Percentiles rank a stretch among this genome's conserved stretches.
Evolutionary conservation across 2,888 invertebrate species (phyloP).

Genomic region (Nomada ruficornis): DNA sequence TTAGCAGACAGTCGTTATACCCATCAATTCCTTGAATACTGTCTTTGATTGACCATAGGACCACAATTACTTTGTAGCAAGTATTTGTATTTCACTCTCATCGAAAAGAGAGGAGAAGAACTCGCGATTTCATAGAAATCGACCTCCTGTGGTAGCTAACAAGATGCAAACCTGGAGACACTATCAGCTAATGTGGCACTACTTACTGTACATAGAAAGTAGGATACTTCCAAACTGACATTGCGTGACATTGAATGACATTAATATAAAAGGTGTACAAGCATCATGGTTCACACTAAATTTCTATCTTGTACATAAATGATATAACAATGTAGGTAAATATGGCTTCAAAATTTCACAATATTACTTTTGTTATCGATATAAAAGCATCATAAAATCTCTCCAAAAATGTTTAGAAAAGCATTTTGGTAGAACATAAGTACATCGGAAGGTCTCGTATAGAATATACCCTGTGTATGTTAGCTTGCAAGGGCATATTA

Average conservation of each 20-base stretch:
- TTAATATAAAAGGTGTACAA: constrained; percentile 60
- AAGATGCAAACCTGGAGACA: too few species aligned
- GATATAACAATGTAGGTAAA: constrained; percentile 33
- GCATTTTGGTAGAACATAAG: constrained; percentile 80
- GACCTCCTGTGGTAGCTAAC: too few species aligned
- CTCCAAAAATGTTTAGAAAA: constrained; percentile 60
- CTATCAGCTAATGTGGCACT: too few species aligned
- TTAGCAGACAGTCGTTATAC: too few species aligned
- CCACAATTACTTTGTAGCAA: too few species aligned
- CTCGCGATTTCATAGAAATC: too few species aligned
- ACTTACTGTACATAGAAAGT: constrained; percentile 58
- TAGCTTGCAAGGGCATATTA: constrained; percentile 68
- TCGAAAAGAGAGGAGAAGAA: too few species aligned
- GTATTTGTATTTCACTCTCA: too few species aligned
- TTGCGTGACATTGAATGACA: constrained; percentile 38
- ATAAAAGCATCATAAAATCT: constrained; percentile 35
- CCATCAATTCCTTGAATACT: too few species aligned
- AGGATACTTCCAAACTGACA: constrained; percentile 52
- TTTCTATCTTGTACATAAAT: constrained; percentile 43
- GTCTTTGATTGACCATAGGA: too few species aligned
- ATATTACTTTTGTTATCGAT: constrained; percentile 45
- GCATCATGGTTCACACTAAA: constrained; percentile 28
- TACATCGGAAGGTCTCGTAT: constrained; percentile 71
- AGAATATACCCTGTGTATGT: constrained; percentile 56
- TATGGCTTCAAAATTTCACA: constrained; percentile 35